Percentiles rank a stretch among this genome's conserved stretches.
Conservation (phyloP, 2,888 invertebrate genomes). For the Metallyticus violacea region DNA sequence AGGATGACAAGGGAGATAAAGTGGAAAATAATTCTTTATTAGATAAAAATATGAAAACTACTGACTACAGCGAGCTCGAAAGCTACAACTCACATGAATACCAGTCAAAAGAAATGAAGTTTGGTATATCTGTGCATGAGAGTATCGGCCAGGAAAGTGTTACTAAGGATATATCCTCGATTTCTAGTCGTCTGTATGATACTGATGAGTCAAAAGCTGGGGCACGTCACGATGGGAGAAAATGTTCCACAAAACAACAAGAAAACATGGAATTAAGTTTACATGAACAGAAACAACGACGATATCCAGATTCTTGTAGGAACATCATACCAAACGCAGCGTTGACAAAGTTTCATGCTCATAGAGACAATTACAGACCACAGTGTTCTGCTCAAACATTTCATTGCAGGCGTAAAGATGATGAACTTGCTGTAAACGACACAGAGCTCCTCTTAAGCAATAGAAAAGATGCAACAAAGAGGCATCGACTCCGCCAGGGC, state of each 20-base stretch:
- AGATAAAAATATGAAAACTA: neutral
- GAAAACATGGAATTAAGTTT: too few species aligned
- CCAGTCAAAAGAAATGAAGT: neutral
- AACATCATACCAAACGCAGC: neutral
- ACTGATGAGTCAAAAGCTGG: too few species aligned
- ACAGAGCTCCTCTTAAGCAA: neutral
- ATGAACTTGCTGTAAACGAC: too few species aligned
- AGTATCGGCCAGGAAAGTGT: too few species aligned
- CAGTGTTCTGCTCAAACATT: neutral
- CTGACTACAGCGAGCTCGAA: neutral
- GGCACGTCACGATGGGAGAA: too few species aligned
- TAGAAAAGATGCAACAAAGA: neutral
- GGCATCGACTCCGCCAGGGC: neutral
- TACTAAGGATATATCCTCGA: too few species aligned
- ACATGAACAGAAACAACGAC: neutral
- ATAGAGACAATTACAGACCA: neutral
- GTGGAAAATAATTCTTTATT: neutral
- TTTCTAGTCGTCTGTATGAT: too few species aligned
- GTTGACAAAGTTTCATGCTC: neutral
- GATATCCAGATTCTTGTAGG: too few species aligned
- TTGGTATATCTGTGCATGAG: too few species aligned
- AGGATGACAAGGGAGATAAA: neutral
- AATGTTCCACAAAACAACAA: too few species aligned
- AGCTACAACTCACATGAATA: neutral
- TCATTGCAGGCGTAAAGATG: neutral